Evolutionary conservation across 1,140 invertebrate genomes (phyloP).

Genomic region (Panagrolaimus sp.): DNA sequence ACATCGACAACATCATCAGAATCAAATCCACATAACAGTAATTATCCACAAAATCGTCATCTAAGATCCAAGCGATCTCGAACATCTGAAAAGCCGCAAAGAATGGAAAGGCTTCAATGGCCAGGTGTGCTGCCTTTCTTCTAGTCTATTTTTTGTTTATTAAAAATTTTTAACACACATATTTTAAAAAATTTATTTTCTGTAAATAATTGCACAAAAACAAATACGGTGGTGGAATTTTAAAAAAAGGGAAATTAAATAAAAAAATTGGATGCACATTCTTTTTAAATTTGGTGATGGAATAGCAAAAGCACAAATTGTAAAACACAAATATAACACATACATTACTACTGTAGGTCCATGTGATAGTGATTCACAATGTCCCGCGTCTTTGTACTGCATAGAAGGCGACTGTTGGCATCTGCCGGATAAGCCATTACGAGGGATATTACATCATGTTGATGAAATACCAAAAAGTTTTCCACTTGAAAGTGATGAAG

Average conservation of each 20-base stretch:
- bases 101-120: slow-evolving; percentile 29
- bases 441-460: neutral
- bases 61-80: slow-evolving; percentile 2
- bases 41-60: slow-evolving; percentile 5
- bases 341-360: slow-evolving; percentile 20
- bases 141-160: neutral
- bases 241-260: neutral
- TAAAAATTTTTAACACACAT: too few relatives aligned
- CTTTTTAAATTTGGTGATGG: neutral
- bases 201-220: too few relatives aligned
- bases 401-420: slow-evolving; percentile 28
- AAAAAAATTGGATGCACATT: too few relatives aligned
- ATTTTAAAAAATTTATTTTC: too few relatives aligned
- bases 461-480: slow-evolving; percentile 1
- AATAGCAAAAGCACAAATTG: neutral
- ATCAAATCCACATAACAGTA: slow-evolving; percentile 1
- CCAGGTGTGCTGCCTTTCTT: slow-evolving; percentile 20
- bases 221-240: too few relatives aligned
- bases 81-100: slow-evolving; percentile 10
- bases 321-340: neutral
- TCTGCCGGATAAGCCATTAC: slow-evolving; percentile 15
- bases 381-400: slow-evolving; percentile 19
- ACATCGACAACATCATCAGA: neutral
- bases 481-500: neutral
- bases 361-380: slow-evolving; percentile 28